A percentile compares a stretch with the other conserved stretches of the same genome.
Evolutionary conservation across 2,888 invertebrate species (phyloP).

Genomic region (Drosophila mimica): DNA sequence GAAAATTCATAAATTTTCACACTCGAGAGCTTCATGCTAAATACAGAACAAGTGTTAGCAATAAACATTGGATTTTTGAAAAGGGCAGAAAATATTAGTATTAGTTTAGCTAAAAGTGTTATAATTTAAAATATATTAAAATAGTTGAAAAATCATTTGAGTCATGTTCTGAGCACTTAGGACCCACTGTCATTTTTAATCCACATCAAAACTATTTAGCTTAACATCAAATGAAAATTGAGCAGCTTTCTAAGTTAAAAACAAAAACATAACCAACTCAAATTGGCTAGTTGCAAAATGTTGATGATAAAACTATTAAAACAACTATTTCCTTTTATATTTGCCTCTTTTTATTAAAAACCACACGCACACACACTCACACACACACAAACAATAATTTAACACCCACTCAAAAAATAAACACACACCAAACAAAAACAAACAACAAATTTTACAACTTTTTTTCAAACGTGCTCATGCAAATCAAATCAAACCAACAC

Average conservation of each 20-base stretch:
- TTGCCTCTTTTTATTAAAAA: slow-evolving; percentile 74
- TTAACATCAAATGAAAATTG: slow-evolving; percentile 16
- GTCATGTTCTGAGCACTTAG: neutral
- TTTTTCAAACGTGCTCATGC: slow-evolving; percentile 75
- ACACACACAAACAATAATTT: slow-evolving; percentile 5
- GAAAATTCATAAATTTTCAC: too few species aligned
- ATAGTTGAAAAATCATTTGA: too few species aligned
- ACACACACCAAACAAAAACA: slow-evolving; percentile 38
- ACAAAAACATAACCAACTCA: slow-evolving; percentile 19
- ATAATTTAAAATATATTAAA: too few species aligned
- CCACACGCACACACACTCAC: slow-evolving; percentile 26
- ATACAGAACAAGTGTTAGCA: neutral
- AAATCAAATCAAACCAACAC: slow-evolving; percentile 56
- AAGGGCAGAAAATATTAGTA: neutral
- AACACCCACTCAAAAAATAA: slow-evolving; percentile 18
- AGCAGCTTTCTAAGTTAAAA: slow-evolving; percentile 30
- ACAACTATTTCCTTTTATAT: slow-evolving; percentile 79
- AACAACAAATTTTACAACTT: slow-evolving; percentile 62
- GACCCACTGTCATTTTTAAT: slow-evolving; percentile 5
- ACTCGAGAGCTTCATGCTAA: neutral
- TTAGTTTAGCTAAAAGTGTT: neutral
- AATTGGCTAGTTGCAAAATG: slow-evolving; percentile 72
- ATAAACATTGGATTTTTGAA: neutral
- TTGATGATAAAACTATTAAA: slow-evolving; percentile 78
- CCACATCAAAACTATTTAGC: slow-evolving; percentile 15